Evolutionary conservation across 2,888 invertebrate genomes (phyloP).

Genomic region (Willowsia nigromaculata): DNA sequence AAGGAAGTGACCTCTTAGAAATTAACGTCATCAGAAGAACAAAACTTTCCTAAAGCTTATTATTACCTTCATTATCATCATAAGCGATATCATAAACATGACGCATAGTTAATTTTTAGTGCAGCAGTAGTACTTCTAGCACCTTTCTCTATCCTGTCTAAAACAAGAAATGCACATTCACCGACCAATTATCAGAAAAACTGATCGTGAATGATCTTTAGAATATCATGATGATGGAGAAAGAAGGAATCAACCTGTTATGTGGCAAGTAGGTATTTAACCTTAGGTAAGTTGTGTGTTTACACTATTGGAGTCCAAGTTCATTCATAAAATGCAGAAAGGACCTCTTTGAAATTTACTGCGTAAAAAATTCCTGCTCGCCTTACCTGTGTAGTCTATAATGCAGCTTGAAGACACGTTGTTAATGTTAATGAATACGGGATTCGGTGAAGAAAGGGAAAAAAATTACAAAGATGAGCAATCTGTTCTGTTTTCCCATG

Average conservation of each 20-base stretch:
- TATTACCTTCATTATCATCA: neutral
- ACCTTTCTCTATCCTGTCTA: neutral
- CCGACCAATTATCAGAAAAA: neutral
- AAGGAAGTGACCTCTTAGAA: neutral
- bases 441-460: neutral
- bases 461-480: constrained; percentile 52
- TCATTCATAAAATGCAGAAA: constrained; percentile 55
- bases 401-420: constrained; percentile 26
- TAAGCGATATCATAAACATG: neutral
- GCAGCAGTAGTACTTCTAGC: too few species aligned
- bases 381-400: neutral
- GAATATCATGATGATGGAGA: neutral
- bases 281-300: neutral
- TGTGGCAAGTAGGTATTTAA: neutral
- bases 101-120: neutral
- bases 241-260: constrained; percentile 50
- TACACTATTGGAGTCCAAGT: neutral
- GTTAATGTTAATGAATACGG: constrained; percentile 43
- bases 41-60: neutral
- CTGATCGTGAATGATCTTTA: neutral
- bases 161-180: neutral
- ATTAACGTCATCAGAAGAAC: neutral
- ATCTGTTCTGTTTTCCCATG: constrained; percentile 68
- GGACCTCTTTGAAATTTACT: constrained; percentile 18
- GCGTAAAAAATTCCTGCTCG: constrained; percentile 38